Conservation (phyloP, 1,140 invertebrate species). For the Galleria mellonella region DNA sequence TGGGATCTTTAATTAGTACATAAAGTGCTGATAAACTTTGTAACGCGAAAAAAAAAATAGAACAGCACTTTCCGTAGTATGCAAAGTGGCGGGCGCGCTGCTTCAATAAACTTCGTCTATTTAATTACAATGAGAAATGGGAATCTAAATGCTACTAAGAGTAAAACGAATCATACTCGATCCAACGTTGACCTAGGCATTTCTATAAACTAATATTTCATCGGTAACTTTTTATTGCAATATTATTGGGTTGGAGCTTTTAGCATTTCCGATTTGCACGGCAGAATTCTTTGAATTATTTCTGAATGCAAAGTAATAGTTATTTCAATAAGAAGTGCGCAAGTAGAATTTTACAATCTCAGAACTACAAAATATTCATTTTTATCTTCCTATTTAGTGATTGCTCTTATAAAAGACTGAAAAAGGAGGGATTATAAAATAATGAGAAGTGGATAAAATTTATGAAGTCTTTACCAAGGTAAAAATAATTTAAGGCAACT, state of each 20-base stretch:
- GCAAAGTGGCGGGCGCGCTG: background rate
- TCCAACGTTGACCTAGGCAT: slow-evolving; percentile 19
- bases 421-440: too few relatives aligned
- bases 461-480: too few relatives aligned
- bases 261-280: too few relatives aligned
- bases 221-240: slow-evolving; percentile 16
- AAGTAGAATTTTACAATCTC: too few relatives aligned
- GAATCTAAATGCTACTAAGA: slow-evolving; percentile 47
- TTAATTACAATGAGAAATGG: slow-evolving; percentile 56
- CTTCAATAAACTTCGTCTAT: slow-evolving; percentile 47
- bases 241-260: background rate
- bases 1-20: slow-evolving; percentile 3
- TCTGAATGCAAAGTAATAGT: too few relatives aligned
- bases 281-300: too few relatives aligned
- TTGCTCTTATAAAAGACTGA: too few relatives aligned
- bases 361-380: too few relatives aligned
- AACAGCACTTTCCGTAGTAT: background rate
- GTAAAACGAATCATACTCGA: slow-evolving; percentile 30
- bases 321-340: too few relatives aligned
- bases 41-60: background rate
- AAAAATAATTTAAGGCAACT: too few relatives aligned
- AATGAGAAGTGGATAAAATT: too few relatives aligned
- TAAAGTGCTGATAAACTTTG: slow-evolving; percentile 4
- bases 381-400: too few relatives aligned
- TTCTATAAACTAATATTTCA: slow-evolving; percentile 52